Evolutionary conservation across 2,113 vertebrate genomes (phyloP).

Genomic region (Siniperca chuatsi): DNA sequence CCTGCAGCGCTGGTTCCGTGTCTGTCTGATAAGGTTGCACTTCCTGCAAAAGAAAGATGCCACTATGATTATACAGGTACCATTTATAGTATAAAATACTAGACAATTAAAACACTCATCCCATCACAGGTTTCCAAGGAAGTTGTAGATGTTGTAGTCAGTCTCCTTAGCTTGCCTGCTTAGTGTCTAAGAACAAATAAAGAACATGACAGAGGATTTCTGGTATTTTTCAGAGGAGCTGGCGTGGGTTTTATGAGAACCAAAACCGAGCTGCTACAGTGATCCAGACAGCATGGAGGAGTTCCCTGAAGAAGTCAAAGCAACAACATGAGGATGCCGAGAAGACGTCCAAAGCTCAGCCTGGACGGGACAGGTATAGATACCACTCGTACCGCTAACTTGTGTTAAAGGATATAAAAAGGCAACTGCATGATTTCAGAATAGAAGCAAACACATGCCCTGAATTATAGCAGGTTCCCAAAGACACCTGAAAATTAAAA

Average conservation of each 20-base stretch:
- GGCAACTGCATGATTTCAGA: neutral
- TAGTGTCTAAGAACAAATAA: neutral
- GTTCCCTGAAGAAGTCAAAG: slow-evolving; percentile 66
- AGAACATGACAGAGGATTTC: neutral
- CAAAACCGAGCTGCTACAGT: slow-evolving; percentile 82
- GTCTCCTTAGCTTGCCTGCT: neutral
- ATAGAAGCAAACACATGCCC: neutral
- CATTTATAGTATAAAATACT: neutral
- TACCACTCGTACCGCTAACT: neutral
- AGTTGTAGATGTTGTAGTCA: neutral
- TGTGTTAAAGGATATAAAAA: neutral
- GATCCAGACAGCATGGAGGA: slow-evolving; percentile 90
- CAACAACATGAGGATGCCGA: slow-evolving; percentile 65
- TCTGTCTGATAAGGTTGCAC: slow-evolving; percentile 86
- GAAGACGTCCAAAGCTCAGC: slow-evolving; percentile 47
- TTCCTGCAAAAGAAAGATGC: slow-evolving; percentile 87
- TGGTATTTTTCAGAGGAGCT: slow-evolving; percentile 83
- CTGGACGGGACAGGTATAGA: slow-evolving; percentile 54
- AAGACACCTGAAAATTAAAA: neutral
- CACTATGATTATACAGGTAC: slow-evolving; percentile 87
- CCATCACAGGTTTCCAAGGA: neutral
- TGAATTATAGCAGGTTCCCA: neutral
- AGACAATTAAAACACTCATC: neutral
- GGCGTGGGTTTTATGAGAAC: slow-evolving; percentile 85
- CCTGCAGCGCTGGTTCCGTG: slow-evolving; percentile 93